Evolutionary conservation across 1,140 invertebrate genomes (phyloP), one percentile per base, ranked within the genome.

Genomic region (Aporrectodea caliginosa): DNA sequence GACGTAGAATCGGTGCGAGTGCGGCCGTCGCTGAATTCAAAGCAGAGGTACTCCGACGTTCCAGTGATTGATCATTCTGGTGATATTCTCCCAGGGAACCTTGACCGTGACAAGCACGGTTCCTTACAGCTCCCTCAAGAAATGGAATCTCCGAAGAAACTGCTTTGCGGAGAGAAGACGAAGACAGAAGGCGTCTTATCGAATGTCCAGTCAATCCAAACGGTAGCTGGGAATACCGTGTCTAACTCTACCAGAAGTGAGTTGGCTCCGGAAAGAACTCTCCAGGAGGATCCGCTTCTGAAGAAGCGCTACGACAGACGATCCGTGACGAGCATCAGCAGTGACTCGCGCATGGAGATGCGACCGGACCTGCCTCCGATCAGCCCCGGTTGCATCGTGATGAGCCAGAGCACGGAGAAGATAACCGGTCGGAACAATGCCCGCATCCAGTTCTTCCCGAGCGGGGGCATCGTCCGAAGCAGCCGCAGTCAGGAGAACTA

Each of bases 301-400:
- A 58, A 6, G 43, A 58, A 58, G 43, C 43, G 43, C 6, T 58
- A 58, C 43, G 43, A 58, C 43, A 6, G 43, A 6, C 6, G 43
- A 58, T 58, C 43, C 43, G 43, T 58, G 43, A 58, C 43, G 43
- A 58, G 43, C 43, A 58, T 58, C 43, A 58, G 43, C 43, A 58
- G 43, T 22, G 43, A 58, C 43, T 58, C 43, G 43, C 43, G 43
- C 6, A 6, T 58, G 6, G 43, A 58, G 43, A 58, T 22, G 6
- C 43, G 43, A 6, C 6, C 6, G 6, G 43, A 58, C 6, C 43
- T 58, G 43, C 43, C 43, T 6, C 22, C 43, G 22, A 58, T 58
- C 43, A 12, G 6, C 22, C 22, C 43, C 22, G 43, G 43, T 58
- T 58, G 43, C 43, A 58, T 58, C 22, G 43, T 58, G 6, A 58